These are phyloP conservation scores for Podarcis muralis DNA, from an alignment of 2,113 vertebrate species.

Conservation along the genomic window DNA sequence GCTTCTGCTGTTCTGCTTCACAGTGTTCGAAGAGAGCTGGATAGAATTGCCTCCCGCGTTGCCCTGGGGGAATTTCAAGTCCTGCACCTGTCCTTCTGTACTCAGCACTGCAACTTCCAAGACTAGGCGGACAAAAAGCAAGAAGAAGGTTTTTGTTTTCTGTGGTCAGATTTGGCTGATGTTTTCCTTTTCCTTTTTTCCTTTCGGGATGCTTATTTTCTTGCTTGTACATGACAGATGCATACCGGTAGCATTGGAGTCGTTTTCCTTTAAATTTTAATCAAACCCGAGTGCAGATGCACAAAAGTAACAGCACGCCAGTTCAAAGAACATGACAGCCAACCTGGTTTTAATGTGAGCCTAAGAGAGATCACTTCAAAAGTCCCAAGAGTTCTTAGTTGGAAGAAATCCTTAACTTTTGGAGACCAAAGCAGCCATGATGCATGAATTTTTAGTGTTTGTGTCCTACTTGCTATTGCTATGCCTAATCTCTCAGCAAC, in stretches of 20 bases:
- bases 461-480: neutral
- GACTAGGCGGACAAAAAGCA: conserved; percentile 75
- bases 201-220: neutral
- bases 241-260: conserved; percentile 5
- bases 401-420: conserved; percentile 28
- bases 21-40: conserved; percentile 95
- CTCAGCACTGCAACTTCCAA: conserved; percentile 96
- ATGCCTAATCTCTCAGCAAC: neutral
- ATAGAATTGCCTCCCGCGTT: conserved; percentile 92
- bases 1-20: conserved; percentile 98
- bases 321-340: conserved; percentile 19
- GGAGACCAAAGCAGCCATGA: neutral
- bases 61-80: conserved; percentile 96
- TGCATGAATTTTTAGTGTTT: conserved; percentile 9
- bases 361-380: conserved; percentile 33
- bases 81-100: conserved; percentile 97
- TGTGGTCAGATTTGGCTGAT: neutral
- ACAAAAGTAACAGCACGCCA: conserved; percentile 39
- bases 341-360: conserved; percentile 38
- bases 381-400: neutral
- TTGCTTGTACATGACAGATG: conserved; percentile 22
- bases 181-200: neutral
- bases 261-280: conserved; percentile 34
- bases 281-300: conserved; percentile 8
- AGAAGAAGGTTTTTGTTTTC: conserved; percentile 13